phyloP scores from a whole-genome alignment of 1,140 invertebrate species.

The Chionoecetes opilio region DNA sequence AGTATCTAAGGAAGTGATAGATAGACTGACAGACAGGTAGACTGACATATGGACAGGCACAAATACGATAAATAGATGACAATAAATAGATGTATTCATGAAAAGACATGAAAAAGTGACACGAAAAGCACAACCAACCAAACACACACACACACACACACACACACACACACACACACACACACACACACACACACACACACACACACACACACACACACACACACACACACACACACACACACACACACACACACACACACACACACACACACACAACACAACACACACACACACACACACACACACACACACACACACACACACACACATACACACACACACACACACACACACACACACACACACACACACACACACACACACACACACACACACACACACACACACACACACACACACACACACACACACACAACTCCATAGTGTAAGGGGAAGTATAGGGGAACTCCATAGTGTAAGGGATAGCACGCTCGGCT shows the following conservation, averaged over 20 bases:
- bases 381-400: no score
- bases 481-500: no score
- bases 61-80: neutral
- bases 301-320: neutral
- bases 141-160: slow-evolving; percentile 59
- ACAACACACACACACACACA: no score
- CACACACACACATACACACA: neutral
- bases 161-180: slow-evolving; percentile 63
- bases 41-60: neutral
- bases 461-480: no score
- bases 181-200: slow-evolving; percentile 65
- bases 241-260: slow-evolving; percentile 54
- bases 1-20: no score
- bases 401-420: no score
- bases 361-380: no score
- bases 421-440: no score
- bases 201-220: slow-evolving; percentile 65
- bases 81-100: neutral
- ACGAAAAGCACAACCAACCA: neutral
- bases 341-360: neutral
- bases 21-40: no score
- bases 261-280: slow-evolving; percentile 42
- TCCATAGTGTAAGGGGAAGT: no score
- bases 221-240: slow-evolving; percentile 62
- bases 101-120: neutral